Base-by-base conservation (phyloP, 2,797 vertebrate genomes). In the Calcarius lapponicus region DNA sequence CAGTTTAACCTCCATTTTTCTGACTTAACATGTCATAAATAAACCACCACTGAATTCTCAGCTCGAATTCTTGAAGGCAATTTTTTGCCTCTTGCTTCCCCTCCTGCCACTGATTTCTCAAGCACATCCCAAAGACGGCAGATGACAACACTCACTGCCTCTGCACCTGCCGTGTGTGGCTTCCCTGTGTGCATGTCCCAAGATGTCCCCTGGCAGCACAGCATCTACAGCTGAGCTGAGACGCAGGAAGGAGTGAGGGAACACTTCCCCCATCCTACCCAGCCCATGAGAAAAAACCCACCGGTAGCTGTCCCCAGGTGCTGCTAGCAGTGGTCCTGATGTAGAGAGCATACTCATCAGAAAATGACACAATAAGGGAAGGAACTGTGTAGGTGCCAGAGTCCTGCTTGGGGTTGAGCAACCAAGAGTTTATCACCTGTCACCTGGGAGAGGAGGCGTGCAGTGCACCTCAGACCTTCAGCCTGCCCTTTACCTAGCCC, bases 261-360 rank as follows among this genome's bases (percentile, higher is more conserved):
- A 42, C 24, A 28, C n/a, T 36, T 64, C 11, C 26, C 7, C 20
- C 31, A 38, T 71, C 22, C 81, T 24, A 50, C 8, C 5, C 72
- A 58, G 21, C 3, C 1, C 7, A 14, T 0, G 4, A 66, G 51
- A 32, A 42, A 56, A 51, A 69, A 1, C 2, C 18, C 66, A 53
- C 28, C 28, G 38, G 22, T 1, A 45, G n/a, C 12, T 3, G 13
- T 45, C 4, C 26, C 45, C 2, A 5, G 28, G 10, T 40, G 13
- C 51, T 17, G 10, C 32, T 54, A 36, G 29, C 6, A 11, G 42
- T 0, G 0, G 24, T 43, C 28, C 45, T 25, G 6, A 32, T 54
- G 22, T 7, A 7, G 29, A 61, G 19, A 75, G 11, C 20, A 75
- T 29, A 12, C 9, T n/a, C 13, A 11, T 18, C 17, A 67, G 56